A percentile compares a stretch with the other conserved stretches of the same genome.
These are phyloP conservation scores for Astyanax mexicanus DNA, from an alignment of 2,797 vertebrate species.

Conservation along the genomic window DNA sequence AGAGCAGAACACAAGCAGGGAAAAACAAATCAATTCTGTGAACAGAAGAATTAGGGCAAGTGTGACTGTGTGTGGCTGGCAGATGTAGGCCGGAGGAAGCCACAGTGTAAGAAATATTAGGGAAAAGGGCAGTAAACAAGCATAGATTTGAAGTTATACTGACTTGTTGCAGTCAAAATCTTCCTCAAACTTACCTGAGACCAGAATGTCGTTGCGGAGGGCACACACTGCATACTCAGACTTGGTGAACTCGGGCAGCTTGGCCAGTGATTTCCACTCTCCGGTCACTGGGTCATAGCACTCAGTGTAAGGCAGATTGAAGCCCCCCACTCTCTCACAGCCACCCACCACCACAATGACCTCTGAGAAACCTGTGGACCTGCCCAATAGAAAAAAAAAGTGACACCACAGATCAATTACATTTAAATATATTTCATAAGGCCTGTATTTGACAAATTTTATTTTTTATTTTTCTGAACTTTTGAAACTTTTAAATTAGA, in stretches of 20 bases:
- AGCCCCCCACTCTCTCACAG: constrained; percentile 95
- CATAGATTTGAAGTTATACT: too few relatives aligned
- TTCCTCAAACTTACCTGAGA: constrained; percentile 88
- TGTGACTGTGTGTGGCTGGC: background rate
- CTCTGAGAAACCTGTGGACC: constrained; percentile 96
- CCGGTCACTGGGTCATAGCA: constrained; percentile 98
- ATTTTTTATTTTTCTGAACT: too few relatives aligned
- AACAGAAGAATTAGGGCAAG: background rate
- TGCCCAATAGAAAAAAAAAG: constrained; percentile 62
- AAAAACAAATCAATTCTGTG: background rate
- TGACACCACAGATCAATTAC: background rate
- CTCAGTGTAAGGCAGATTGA: constrained; percentile 97
- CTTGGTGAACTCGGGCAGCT: constrained; percentile 98
- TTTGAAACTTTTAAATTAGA: too few relatives aligned
- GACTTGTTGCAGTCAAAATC: too few relatives aligned
- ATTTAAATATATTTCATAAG: too few relatives aligned
- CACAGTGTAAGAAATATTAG: background rate
- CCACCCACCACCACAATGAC: constrained; percentile 98
- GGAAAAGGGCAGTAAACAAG: too few relatives aligned
- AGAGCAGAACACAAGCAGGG: background rate
- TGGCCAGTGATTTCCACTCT: constrained; percentile 97
- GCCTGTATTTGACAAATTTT: too few relatives aligned
- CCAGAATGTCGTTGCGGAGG: constrained; percentile 96
- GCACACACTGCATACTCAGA: constrained; percentile 98
- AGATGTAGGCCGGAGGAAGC: background rate